Evolutionary conservation across 2,113 vertebrate species (phyloP).

Genomic region (Alexandromys fortis): DNA sequence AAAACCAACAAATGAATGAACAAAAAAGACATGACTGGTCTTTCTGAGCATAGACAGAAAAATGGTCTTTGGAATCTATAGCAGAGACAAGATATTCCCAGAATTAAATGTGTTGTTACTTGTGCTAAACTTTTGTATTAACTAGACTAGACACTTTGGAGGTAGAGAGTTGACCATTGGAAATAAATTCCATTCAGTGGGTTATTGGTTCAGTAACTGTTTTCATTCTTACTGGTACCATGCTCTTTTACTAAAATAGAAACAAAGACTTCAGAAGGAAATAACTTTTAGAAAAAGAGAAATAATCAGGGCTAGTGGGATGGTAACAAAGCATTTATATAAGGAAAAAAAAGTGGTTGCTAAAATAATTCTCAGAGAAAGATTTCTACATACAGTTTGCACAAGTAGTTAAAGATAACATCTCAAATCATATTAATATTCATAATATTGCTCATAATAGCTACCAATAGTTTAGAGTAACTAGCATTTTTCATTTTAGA

Average conservation of each 20-base stretch:
- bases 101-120: background rate
- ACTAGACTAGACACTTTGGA: background rate
- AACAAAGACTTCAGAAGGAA: background rate
- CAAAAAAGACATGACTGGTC: background rate
- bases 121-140: background rate
- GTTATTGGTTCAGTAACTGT: background rate
- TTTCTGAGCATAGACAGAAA: background rate
- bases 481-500: constrained; percentile 23
- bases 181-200: background rate
- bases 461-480: background rate
- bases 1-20: background rate
- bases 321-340: background rate
- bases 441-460: background rate
- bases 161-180: background rate
- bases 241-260: background rate
- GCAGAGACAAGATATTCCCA: background rate
- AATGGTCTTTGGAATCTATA: background rate
- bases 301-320: background rate
- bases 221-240: background rate
- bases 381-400: background rate
- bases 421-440: background rate
- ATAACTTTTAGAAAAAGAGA: background rate
- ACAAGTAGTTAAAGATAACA: background rate
- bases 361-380: background rate
- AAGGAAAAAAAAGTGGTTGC: background rate